These are phyloP conservation scores for Tachysurus fulvidraco DNA, from an alignment of 2,113 vertebrate species.

Conservation along the genomic window DNA sequence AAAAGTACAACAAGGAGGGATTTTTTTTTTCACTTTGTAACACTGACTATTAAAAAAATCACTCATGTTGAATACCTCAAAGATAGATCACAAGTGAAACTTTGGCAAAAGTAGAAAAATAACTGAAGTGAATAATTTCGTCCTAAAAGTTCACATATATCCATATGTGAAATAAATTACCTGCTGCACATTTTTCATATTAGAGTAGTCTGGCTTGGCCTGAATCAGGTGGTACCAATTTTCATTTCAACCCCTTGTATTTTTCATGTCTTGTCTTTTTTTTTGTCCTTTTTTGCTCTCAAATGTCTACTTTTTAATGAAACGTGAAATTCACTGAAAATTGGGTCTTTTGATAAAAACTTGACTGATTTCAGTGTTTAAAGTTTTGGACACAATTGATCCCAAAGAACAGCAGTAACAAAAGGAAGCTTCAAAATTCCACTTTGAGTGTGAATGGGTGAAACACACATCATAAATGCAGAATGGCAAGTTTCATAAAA, in stretches of 20 bases:
- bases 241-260: slow-evolving; percentile 4
- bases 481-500: slow-evolving; percentile 41
- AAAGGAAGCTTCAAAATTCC: background rate
- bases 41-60: background rate
- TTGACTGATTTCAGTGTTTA: background rate
- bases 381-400: background rate
- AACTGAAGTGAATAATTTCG: slow-evolving; percentile 1
- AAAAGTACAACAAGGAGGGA: background rate
- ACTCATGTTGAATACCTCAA: background rate
- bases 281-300: background rate
- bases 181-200: background rate
- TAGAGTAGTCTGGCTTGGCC: background rate
- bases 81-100: background rate
- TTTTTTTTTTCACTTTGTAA: background rate
- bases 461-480: slow-evolving; percentile 46
- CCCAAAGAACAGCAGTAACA: background rate
- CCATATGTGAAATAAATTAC: slow-evolving; percentile 14
- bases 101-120: background rate
- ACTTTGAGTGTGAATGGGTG: background rate
- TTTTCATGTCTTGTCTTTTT: background rate
- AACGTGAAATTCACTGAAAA: background rate
- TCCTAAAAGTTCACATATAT: background rate
- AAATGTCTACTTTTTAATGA: background rate
- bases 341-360: background rate
- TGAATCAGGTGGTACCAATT: slow-evolving; percentile 15